These are phyloP conservation scores for Embiotoca jacksoni DNA, from an alignment of 2,113 vertebrate species.

Conservation along the genomic window DNA sequence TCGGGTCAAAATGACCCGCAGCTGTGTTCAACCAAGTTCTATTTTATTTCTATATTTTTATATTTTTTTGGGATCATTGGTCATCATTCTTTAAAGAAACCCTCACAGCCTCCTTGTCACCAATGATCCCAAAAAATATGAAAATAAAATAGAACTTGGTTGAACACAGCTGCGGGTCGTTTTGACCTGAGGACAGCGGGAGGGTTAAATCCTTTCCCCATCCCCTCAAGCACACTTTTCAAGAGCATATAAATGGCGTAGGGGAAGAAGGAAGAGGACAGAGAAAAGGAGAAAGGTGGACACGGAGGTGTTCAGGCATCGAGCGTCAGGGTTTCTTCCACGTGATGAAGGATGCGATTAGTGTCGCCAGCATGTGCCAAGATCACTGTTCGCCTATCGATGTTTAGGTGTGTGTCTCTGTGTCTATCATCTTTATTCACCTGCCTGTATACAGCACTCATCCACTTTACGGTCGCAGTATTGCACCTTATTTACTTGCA, in stretches of 20 bases:
- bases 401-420: constrained; percentile 8
- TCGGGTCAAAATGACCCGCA: too few species aligned
- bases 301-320: neutral
- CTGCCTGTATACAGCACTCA: neutral
- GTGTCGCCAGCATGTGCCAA: constrained; percentile 10
- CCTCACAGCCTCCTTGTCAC: too few species aligned
- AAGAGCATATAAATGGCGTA: constrained; percentile 25
- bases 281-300: constrained; percentile 9
- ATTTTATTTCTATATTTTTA: too few species aligned
- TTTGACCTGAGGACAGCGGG: too few species aligned
- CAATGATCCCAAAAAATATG: too few species aligned
- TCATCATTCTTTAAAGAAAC: too few species aligned
- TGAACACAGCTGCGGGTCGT: too few species aligned
- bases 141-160: too few species aligned
- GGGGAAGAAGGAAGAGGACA: constrained; percentile 10
- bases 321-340: constrained; percentile 31
- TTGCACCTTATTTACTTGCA: constrained; percentile 36
- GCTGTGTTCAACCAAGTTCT: too few species aligned
- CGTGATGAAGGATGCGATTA: constrained; percentile 37
- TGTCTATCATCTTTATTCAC: constrained; percentile 7
- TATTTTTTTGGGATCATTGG: too few species aligned
- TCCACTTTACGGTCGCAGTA: neutral
- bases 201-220: neutral
- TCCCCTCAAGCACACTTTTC: constrained; percentile 50
- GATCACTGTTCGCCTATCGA: constrained; percentile 10